Conservation (phyloP, 2,113 vertebrate species). For the Forbesichthys agassizii region DNA sequence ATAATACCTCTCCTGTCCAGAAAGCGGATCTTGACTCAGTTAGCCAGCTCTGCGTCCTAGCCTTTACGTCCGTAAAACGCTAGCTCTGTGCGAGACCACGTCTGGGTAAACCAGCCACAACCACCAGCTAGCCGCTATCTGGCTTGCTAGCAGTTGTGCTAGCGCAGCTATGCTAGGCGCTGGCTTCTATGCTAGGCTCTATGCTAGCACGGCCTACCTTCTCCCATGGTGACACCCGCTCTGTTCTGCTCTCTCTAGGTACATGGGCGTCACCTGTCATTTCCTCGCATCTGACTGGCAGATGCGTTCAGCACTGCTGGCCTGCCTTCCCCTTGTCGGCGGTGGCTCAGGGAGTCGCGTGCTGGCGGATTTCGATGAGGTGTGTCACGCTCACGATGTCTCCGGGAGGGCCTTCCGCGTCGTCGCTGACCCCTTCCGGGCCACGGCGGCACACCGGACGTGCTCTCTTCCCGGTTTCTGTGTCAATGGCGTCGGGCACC, state of each 20-base stretch:
- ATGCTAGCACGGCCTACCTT: neutral
- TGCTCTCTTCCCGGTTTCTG: constrained; percentile 74
- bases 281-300: constrained; percentile 79
- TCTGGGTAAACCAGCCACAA: constrained; percentile 55
- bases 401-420: constrained; percentile 76
- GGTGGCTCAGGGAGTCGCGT: constrained; percentile 62
- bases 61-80: no score
- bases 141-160: no score
- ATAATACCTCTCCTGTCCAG: no score
- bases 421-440: constrained; percentile 64
- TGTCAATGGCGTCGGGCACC: constrained; percentile 36
- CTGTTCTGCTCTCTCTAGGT: constrained; percentile 48
- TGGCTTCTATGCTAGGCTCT: no score
- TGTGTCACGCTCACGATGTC: constrained; percentile 75
- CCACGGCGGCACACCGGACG: constrained; percentile 45
- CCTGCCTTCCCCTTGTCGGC: constrained; percentile 72
- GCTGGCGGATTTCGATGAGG: constrained; percentile 76
- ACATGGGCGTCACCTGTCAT: constrained; percentile 80
- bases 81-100: constrained; percentile 1
- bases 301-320: constrained; percentile 77
- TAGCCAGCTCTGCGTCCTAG: no score
- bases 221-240: constrained; percentile 1
- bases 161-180: no score
- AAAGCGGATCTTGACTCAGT: no score
- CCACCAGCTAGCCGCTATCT: neutral